Conservation (phyloP, 2,888 invertebrate species). For the Andricus quercusramuli region DNA sequence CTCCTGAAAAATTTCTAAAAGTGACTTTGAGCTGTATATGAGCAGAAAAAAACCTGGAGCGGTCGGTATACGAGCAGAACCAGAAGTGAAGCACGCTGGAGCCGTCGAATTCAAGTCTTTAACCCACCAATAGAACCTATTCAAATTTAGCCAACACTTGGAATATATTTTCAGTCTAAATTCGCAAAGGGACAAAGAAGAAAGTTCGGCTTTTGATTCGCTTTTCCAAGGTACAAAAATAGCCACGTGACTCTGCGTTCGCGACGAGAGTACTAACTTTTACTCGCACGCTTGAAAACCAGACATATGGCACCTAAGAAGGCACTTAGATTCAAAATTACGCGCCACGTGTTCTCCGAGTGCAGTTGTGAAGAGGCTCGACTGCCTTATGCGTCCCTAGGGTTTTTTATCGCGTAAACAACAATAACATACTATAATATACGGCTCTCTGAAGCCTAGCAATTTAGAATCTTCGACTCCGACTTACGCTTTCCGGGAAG, state of each 20-base stretch:
- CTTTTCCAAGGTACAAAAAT: slow-evolving; percentile 32
- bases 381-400: slow-evolving; percentile 27
- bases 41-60: too few species aligned
- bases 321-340: slow-evolving; percentile 49
- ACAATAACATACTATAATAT: slow-evolving; percentile 14
- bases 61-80: too few species aligned
- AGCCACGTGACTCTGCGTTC: slow-evolving; percentile 15
- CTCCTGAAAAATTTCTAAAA: too few species aligned
- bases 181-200: slow-evolving; percentile 23
- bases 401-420: slow-evolving; percentile 8
- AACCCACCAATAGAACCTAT: neutral
- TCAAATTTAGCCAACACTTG: neutral
- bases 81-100: too few species aligned
- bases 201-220: slow-evolving; percentile 17
- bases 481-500: neutral
- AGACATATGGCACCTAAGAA: slow-evolving; percentile 51
- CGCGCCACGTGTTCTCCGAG: slow-evolving; percentile 50
- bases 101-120: neutral
- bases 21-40: too few species aligned
- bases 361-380: slow-evolving; percentile 24
- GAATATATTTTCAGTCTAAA: neutral
- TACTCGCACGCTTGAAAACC: slow-evolving; percentile 44
- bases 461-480: neutral
- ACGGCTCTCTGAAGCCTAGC: neutral
- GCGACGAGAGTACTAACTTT: slow-evolving; percentile 14